Base-by-base conservation (phyloP, 2,113 vertebrate genomes). In the Trogon melanurus region DNA sequence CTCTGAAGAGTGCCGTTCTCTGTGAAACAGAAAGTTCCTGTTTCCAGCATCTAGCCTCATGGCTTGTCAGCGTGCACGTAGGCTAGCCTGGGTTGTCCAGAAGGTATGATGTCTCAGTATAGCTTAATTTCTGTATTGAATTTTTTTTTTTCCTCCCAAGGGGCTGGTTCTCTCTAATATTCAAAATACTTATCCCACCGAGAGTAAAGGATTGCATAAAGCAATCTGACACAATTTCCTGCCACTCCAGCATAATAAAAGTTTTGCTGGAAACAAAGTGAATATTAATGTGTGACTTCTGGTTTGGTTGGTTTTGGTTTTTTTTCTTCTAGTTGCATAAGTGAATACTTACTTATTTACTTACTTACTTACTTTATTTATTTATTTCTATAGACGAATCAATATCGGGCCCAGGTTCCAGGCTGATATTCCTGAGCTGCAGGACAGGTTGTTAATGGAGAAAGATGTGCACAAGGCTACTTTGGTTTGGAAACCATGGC, bases 401-500 rank as follows among this genome's bases (percentile, higher is more conserved):
- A 99, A 99, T 96, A 98, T 99, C 23, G 99, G 99, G 29, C 91
- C 97, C 66, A 96, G 98, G 92, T 99, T 99, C 96, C 99, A 99
- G 97, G 99, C 99, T 65, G 97, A 98, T 75, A 98, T 99, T 95
- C 99, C 99, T 62, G 96, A 98, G 90, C 96, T 99, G 62, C 98
- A 98, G 86, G 97, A 98, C 65, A 88, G 79, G 76, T 96, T 97
- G 47, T 86, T 97, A 30, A 94, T 97, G 64, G 96, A 97, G 72
- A 97, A 97, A 4, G 98, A 99, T 58, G 79, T 94, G 81, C 98
- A 98, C 95, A 98, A 97, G 53, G 98, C 99, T 93, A 98, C 97
- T 71, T 96, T 99, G 91, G 98, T 99, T 47, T 99, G 99, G 99
- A 98, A 98, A 85, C 98, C 98, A 1, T 98, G 97, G 97, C 97